Conservation (phyloP, 2,888 invertebrate genomes). For the Leucozona laternaria region DNA sequence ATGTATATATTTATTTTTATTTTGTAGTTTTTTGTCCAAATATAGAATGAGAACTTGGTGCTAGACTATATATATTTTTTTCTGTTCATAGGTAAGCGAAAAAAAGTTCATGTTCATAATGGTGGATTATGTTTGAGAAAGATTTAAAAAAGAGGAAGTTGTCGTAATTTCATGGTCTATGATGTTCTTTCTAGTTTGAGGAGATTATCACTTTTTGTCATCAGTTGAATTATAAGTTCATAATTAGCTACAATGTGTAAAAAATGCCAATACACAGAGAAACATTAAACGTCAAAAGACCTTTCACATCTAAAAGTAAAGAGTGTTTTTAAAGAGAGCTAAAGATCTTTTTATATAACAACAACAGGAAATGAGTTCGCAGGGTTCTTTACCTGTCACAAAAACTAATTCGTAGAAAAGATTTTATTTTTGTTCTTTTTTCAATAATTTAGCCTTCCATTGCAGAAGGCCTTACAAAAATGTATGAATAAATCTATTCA, state of each 20-base stretch:
- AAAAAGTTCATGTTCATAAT: neutral
- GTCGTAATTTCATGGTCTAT: neutral
- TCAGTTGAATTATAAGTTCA: neutral
- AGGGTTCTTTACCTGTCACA: no score
- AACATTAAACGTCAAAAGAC: no score
- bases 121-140: neutral
- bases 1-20: conserved; percentile 24
- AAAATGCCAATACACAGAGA: neutral
- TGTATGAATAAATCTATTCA: no score
- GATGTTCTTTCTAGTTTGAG: neutral
- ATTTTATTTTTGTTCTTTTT: no score
- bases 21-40: conserved; percentile 6
- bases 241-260: neutral
- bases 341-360: no score
- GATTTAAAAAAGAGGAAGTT: neutral
- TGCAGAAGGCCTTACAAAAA: no score
- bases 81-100: no score
- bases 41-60: neutral
- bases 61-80: conserved; percentile 1
- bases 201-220: neutral
- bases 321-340: no score
- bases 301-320: no score
- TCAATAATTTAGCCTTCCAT: no score
- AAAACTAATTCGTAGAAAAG: no score
- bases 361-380: no score